Conservation (phyloP, 2,797 vertebrate species). For the Avahi laniger region DNA sequence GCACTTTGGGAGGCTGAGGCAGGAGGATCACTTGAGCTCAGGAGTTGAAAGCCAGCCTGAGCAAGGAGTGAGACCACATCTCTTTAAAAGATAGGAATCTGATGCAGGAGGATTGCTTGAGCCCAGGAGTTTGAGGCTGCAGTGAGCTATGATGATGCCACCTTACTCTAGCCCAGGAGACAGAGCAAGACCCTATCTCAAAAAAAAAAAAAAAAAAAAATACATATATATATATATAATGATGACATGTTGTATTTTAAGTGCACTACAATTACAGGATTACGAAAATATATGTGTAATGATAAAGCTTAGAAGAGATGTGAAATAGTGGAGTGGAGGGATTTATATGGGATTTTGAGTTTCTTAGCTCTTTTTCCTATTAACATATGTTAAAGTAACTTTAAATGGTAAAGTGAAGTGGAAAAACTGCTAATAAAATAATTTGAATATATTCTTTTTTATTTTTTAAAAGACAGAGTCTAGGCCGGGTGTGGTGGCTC, state of each 20-base stretch:
- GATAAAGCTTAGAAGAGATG: background rate
- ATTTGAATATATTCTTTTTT: background rate
- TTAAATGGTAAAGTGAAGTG: background rate
- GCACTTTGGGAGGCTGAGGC: no score
- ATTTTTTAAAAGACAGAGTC: no score
- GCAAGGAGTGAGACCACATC: no score
- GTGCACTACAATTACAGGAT: background rate
- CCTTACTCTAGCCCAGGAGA: background rate
- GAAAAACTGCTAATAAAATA: background rate
- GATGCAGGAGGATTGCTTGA: no score
- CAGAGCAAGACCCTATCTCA: background rate
- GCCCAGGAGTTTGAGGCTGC: no score
- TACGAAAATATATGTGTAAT: background rate
- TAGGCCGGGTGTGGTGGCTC: no score
- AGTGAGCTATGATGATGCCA: background rate
- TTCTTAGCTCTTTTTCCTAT: background rate
- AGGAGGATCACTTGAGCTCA: no score
- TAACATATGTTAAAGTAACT: background rate
- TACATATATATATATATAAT: background rate
- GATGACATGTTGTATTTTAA: background rate
- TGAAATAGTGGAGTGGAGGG: background rate
- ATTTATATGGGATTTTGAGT: background rate
- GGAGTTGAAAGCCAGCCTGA: no score
- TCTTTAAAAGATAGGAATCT: no score
- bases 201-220: slow-evolving; percentile 20